phyloP scores from a whole-genome alignment of 2,888 invertebrate genomes.

The Agrotis clavis region DNA sequence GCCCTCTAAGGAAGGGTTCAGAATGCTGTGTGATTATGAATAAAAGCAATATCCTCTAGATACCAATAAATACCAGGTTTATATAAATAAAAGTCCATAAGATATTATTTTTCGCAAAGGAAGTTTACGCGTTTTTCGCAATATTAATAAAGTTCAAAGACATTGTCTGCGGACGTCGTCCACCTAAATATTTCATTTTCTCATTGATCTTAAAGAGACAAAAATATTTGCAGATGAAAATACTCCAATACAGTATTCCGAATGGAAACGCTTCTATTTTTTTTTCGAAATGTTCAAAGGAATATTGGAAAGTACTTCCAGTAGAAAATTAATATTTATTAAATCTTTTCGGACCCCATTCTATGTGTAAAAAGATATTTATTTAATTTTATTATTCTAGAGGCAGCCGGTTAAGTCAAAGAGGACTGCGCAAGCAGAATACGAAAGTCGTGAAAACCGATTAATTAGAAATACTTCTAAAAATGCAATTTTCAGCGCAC shows the following conservation, averaged over 20 bases:
- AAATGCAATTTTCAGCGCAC: neutral
- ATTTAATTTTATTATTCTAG: slow-evolving; percentile 16
- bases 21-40: neutral
- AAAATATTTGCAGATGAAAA: slow-evolving; percentile 23
- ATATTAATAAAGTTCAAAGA: slow-evolving; percentile 57
- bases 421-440: slow-evolving; percentile 13
- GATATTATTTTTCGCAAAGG: slow-evolving; percentile 23
- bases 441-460: slow-evolving; percentile 2
- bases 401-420: slow-evolving; percentile 19
- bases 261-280: neutral
- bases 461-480: slow-evolving; percentile 12
- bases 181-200: slow-evolving; percentile 28
- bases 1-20: no score
- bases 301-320: slow-evolving; percentile 9
- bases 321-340: slow-evolving; percentile 25
- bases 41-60: neutral
- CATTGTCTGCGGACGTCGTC: slow-evolving; percentile 32
- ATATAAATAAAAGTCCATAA: slow-evolving; percentile 11
- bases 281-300: slow-evolving; percentile 6
- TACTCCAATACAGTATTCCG: slow-evolving; percentile 5
- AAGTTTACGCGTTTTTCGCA: slow-evolving; percentile 35
- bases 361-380: slow-evolving; percentile 16
- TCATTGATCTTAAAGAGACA: slow-evolving; percentile 25
- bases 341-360: neutral
- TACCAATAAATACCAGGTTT: slow-evolving; percentile 10